A percentile compares a stretch with the other conserved stretches of the same genome.
Conservation (phyloP, 2,113 vertebrate genomes). For the Pseudorasbora parva region DNA sequence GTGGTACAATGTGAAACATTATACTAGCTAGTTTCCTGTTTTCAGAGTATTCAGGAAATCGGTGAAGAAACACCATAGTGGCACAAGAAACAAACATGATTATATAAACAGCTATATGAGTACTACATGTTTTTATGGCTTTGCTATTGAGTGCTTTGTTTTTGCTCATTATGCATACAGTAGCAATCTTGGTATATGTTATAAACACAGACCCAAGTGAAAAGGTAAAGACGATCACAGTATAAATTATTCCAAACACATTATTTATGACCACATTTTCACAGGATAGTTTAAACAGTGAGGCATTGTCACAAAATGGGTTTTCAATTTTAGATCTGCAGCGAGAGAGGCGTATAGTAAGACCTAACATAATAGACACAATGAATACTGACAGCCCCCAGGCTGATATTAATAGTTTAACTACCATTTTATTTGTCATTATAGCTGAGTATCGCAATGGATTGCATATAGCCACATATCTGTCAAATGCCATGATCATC, state of each 20-base stretch:
- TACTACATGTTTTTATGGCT: conserved; percentile 64
- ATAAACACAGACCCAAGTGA: conserved; percentile 58
- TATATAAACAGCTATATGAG: conserved; percentile 63
- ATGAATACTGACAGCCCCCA: conserved; percentile 15
- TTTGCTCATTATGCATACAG: conserved; percentile 50
- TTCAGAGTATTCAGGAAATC: conserved; percentile 49
- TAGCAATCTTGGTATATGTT: conserved; percentile 63
- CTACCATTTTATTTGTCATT: conserved; percentile 63
- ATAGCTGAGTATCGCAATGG: conserved; percentile 63
- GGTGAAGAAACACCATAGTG: conserved; percentile 50
- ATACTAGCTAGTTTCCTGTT: conserved; percentile 58
- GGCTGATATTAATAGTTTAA: conserved; percentile 52
- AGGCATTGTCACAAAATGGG: conserved; percentile 68
- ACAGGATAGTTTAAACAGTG: conserved; percentile 68
- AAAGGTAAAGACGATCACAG: conserved; percentile 40
- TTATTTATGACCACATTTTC: conserved; percentile 66
- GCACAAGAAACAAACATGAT: conserved; percentile 52
- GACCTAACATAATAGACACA: conserved; percentile 54
- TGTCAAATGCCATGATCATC: conserved; percentile 72
- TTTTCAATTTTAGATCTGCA: conserved; percentile 60
- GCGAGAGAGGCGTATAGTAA: conserved; percentile 58
- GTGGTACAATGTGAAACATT: conserved; percentile 55
- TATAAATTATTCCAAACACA: conserved; percentile 60
- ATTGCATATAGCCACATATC: conserved; percentile 67
- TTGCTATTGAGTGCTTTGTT: conserved; percentile 55